phyloP scores from a whole-genome alignment of 2,888 invertebrate species.

The Sialis lutaria region DNA sequence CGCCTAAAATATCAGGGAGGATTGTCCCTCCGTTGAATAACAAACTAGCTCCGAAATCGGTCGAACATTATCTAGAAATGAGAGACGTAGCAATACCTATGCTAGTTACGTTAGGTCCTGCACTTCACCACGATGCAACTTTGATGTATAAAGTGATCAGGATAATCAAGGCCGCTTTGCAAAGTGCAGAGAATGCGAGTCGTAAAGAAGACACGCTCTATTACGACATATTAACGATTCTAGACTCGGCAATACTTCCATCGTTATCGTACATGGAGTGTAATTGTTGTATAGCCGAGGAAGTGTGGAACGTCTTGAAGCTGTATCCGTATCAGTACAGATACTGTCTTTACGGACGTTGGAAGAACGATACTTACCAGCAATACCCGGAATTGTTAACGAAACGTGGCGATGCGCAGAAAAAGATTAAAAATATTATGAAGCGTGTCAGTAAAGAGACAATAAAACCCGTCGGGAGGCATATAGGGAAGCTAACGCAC shows the following conservation, averaged over 20 bases:
- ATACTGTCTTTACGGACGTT: constrained; percentile 78
- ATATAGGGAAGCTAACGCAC: constrained; percentile 93
- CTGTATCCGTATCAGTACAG: constrained; percentile 73
- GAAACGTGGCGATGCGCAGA: constrained; percentile 71
- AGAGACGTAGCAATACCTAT: constrained; percentile 68
- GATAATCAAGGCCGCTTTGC: constrained; percentile 24
- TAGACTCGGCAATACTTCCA: constrained; percentile 82
- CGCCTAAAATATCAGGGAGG: constrained; percentile 47
- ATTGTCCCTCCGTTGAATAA: constrained; percentile 32
- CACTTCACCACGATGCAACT: constrained; percentile 72
- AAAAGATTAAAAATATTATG: constrained; percentile 90
- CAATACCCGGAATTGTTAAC: constrained; percentile 71
- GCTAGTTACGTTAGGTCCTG: constrained; percentile 69
- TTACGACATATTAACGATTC: constrained; percentile 65
- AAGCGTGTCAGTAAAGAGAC: constrained; percentile 97
- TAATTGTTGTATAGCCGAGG: constrained; percentile 92
- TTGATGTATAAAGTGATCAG: constrained; percentile 73
- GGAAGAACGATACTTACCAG: constrained; percentile 83
- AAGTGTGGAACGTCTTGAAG: constrained; percentile 81
- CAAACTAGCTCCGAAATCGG: constrained; percentile 42
- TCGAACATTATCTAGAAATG: constrained; percentile 54
- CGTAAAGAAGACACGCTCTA: constrained; percentile 41
- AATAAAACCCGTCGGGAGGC: constrained; percentile 88
- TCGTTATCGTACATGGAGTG: constrained; percentile 80
- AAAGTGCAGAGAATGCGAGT: constrained; percentile 15